A percentile compares a stretch with the other conserved stretches of the same genome.
phyloP scores from a whole-genome alignment of 2,797 vertebrate genomes.

The Steatocranus sp. region DNA sequence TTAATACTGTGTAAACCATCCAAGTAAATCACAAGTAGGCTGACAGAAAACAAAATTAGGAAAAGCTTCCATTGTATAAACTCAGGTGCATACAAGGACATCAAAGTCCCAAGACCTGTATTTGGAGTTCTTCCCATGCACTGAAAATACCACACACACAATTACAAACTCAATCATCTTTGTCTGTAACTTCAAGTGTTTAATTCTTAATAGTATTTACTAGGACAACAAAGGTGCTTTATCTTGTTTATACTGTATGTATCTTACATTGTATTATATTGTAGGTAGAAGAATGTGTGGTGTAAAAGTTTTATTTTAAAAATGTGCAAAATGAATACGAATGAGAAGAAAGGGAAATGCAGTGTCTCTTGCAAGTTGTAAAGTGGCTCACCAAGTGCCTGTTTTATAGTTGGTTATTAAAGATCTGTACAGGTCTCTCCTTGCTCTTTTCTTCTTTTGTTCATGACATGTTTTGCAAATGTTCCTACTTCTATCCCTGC shows the following conservation, averaged over 20 bases:
- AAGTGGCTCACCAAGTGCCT: slow-evolving; percentile 86
- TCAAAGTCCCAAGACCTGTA: slow-evolving; percentile 78
- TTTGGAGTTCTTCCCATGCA: slow-evolving; percentile 85
- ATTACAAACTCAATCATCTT: slow-evolving; percentile 79
- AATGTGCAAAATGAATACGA: slow-evolving; percentile 86
- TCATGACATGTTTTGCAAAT: slow-evolving; percentile 49
- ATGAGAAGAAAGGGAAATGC: slow-evolving; percentile 77
- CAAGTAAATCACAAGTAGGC: slow-evolving; percentile 63
- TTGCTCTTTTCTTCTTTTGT: slow-evolving; percentile 56
- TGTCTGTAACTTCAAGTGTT: slow-evolving; percentile 83
- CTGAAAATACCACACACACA: slow-evolving; percentile 85
- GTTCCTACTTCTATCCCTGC: slow-evolving; percentile 48
- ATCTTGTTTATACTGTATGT: slow-evolving; percentile 86
- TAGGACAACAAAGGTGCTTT: slow-evolving; percentile 84
- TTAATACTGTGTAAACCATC: slow-evolving; percentile 72
- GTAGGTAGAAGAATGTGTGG: slow-evolving; percentile 87
- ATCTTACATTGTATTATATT: slow-evolving; percentile 87
- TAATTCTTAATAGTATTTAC: slow-evolving; percentile 79
- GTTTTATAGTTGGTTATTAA: slow-evolving; percentile 83
- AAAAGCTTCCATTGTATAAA: slow-evolving; percentile 74
- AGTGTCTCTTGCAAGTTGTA: slow-evolving; percentile 78
- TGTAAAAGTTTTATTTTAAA: slow-evolving; percentile 98
- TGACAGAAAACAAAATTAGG: slow-evolving; percentile 62
- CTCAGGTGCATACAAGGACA: slow-evolving; percentile 85
- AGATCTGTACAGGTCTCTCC: slow-evolving; percentile 74